A percentile compares a stretch with the other conserved stretches of the same genome.
Evolutionary conservation across 2,797 vertebrate species (phyloP).

Genomic region (Sciurus carolinensis): DNA sequence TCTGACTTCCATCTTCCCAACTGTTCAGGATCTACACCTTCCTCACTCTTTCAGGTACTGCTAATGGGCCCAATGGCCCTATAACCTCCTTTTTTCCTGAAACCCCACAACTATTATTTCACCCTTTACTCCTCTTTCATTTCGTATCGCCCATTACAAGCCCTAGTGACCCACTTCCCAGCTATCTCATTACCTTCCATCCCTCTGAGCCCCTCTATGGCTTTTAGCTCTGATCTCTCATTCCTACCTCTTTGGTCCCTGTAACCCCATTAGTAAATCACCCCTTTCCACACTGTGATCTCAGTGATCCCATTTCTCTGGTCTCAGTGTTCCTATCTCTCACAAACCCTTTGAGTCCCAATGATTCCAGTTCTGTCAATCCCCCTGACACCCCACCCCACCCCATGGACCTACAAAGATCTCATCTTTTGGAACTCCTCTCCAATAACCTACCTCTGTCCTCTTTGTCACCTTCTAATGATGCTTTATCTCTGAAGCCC

Average conservation of each 20-base stretch:
- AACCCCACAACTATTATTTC: slow-evolving; percentile 36
- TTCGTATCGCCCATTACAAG: background rate
- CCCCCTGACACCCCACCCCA: background rate
- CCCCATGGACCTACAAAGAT: background rate
- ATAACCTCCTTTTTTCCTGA: slow-evolving; percentile 14
- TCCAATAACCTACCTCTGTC: background rate
- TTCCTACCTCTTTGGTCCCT: background rate
- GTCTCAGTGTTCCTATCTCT: background rate
- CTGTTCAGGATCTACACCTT: background rate
- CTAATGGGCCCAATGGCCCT: background rate
- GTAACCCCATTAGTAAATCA: background rate
- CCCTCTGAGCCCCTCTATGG: background rate
- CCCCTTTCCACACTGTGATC: background rate
- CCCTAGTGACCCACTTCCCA: background rate
- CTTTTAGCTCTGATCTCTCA: background rate
- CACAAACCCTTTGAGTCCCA: background rate
- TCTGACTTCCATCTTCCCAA: slow-evolving; percentile 51
- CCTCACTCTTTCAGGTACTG: background rate
- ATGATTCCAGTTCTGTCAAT: background rate
- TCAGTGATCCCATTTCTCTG: slow-evolving; percentile 5
- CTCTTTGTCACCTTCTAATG: background rate
- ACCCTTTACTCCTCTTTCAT: slow-evolving; percentile 13
- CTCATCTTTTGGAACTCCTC: background rate
- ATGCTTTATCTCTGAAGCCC: slow-evolving; percentile 22
- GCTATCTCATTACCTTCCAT: slow-evolving; percentile 9